phyloP scores from a whole-genome alignment of 2,888 invertebrate species.

The Dimorphilus gyrociliatus region DNA sequence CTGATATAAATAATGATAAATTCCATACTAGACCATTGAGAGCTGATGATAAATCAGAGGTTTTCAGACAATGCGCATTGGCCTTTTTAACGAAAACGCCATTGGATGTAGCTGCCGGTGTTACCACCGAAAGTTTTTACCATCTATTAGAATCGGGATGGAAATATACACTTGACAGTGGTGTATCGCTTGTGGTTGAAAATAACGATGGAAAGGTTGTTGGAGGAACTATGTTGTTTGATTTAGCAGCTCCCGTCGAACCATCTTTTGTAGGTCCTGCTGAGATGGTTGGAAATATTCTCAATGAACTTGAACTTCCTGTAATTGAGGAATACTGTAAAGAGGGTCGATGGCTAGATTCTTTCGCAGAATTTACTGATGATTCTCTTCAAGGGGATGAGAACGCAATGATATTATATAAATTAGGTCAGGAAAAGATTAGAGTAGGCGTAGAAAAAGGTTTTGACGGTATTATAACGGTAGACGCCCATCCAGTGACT shows the following conservation, averaged over 20 bases:
- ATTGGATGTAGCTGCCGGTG: slow-evolving; percentile 6
- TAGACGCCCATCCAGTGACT: slow-evolving; percentile 6
- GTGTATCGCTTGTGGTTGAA: slow-evolving; percentile 7
- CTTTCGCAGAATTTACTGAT: slow-evolving; percentile 3
- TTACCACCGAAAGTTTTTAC: slow-evolving; percentile 6
- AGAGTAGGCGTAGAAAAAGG: background rate
- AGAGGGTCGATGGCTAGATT: slow-evolving; percentile 4
- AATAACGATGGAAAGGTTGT: slow-evolving; percentile 5
- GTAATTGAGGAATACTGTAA: no score
- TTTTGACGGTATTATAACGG: slow-evolving; percentile 4
- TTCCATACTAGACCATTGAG: no score
- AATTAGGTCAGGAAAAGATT: slow-evolving; percentile 1
- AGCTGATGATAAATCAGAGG: no score
- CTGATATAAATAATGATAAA: no score
- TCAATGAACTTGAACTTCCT: no score
- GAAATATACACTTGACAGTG: slow-evolving; percentile 2
- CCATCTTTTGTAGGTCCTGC: no score
- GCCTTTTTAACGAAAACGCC: no score
- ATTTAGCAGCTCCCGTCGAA: no score
- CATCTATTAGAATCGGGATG: slow-evolving; percentile 7
- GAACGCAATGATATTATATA: background rate
- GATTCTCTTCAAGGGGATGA: background rate
- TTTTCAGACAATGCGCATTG: no score
- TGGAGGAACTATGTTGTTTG: slow-evolving; percentile 9
- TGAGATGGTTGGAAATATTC: no score